Conservation (phyloP, 2,797 vertebrate genomes). For the Enteromius radiatus region DNA sequence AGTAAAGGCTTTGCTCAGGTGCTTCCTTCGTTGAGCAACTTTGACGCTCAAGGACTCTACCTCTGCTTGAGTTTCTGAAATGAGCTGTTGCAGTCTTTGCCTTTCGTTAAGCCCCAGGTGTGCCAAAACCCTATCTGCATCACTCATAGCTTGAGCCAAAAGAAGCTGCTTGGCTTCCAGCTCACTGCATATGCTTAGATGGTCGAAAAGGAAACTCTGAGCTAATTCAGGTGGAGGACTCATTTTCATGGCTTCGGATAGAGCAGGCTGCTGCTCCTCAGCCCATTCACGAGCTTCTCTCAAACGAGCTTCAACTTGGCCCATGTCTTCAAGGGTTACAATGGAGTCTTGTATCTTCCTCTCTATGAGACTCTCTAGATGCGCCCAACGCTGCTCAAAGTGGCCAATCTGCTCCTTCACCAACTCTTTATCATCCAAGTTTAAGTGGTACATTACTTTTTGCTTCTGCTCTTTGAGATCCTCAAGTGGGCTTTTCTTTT, state of each 20-base stretch:
- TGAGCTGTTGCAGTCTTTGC: conserved; percentile 85
- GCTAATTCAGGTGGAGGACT: conserved; percentile 91
- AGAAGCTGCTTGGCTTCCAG: conserved; percentile 91
- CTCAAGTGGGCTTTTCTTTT: conserved; percentile 86
- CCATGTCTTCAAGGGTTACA: conserved; percentile 88
- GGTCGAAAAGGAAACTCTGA: conserved; percentile 91
- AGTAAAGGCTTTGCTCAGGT: conserved; percentile 93
- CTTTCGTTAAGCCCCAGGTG: conserved; percentile 92
- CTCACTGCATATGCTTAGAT: conserved; percentile 90
- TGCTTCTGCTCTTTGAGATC: conserved; percentile 91
- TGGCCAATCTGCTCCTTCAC: conserved; percentile 92
- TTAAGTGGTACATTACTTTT: conserved; percentile 87
- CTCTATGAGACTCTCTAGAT: conserved; percentile 89
- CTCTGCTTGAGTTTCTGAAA: conserved; percentile 86
- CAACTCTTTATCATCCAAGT: conserved; percentile 92
- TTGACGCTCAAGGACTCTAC: conserved; percentile 84
- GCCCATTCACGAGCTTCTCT: conserved; percentile 93
- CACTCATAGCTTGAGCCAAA: conserved; percentile 85
- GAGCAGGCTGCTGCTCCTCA: conserved; percentile 86
- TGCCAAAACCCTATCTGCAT: conserved; percentile 87
- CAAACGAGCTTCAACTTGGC: conserved; percentile 82
- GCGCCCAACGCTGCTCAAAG: conserved; percentile 92
- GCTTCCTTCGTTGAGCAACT: conserved; percentile 89
- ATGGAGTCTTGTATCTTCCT: conserved; percentile 90
- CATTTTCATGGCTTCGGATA: conserved; percentile 87